Evolutionary conservation across 92 coral and sea anemone species (phyloP).

Genomic region (Epizoanthus rinbou): DNA sequence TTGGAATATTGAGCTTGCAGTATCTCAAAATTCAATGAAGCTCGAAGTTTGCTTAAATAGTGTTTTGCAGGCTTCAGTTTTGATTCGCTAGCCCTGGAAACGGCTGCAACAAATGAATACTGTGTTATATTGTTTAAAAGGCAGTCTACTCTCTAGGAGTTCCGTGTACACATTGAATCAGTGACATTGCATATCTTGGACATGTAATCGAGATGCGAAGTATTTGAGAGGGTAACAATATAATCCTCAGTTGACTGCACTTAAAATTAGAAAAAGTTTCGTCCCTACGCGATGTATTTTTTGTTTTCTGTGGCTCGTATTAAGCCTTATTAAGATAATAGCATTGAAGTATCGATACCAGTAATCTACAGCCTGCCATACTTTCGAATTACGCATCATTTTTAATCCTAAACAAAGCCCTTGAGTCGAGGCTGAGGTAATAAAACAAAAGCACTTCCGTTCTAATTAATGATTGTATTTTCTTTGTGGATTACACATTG

Average conservation of each 20-base stretch:
- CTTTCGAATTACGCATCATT: neutral
- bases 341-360: slow-evolving; percentile 3
- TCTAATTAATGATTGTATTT: neutral
- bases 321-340: neutral
- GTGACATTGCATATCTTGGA: too few species aligned
- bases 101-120: too few species aligned
- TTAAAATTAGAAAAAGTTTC: too few species aligned
- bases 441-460: neutral
- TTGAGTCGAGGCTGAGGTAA: neutral
- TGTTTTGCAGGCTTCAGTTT: neutral
- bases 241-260: too few species aligned
- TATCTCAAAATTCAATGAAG: neutral
- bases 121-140: too few species aligned
- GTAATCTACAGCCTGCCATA: neutral
- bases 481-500: neutral
- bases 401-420: neutral
- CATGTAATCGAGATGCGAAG: too few species aligned
- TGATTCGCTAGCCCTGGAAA: too few species aligned
- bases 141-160: too few species aligned
- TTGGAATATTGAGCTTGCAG: neutral
- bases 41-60: neutral
- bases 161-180: too few species aligned
- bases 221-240: too few species aligned
- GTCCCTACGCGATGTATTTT: too few species aligned
- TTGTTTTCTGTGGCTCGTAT: too few species aligned